Base-by-base conservation (phyloP, 1,140 invertebrate species). In the Lepeophtheirus salmonis region DNA sequence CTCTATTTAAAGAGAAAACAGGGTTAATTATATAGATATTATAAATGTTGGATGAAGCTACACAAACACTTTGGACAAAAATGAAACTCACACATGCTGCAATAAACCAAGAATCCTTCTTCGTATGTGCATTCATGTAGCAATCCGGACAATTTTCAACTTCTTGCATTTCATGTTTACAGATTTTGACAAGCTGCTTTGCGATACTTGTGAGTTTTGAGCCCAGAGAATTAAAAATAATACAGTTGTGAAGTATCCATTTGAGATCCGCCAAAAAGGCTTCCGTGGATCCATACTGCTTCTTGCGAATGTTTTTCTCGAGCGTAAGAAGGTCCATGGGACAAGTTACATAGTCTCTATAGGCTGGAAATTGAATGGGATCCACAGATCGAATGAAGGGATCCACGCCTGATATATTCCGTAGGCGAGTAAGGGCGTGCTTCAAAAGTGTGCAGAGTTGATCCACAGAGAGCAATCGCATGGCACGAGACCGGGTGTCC, bases 121-220 rank as follows among this genome's bases (percentile, higher is more conserved):
- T 79, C n/a, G 81, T 80, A 65, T 88, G 85, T 14, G 89, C 82
- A 66, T 86, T 87, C 21, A 80, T 73, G 69, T 92, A 94, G 68
- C 89, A 95, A 67, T 90, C 83, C 0, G 88, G 82, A 69, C 89
- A 96, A n/a, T 86, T 83, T 67, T 92, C 88, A 63, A 94, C 89
- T 73, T 94, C 89, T 52, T 66, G 71, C 71, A 75, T 74, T 68
- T 76, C 74, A 66, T 74, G 73, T 64, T 73, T 73, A 64, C 73
- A 73, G 26, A 74, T 71, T 64, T 76, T 76, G 20, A 77, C 65
- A 53, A 94, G 73, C 20, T 79, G 75, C 66, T 86, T 86, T 0
- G 88, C 86, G 22, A 77, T 76, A n/a, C 74, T 78, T 0, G 82
- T 83, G 62, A 86, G 70, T 67, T 86, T 86, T 12, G 82, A 80